phyloP scores from a whole-genome alignment of 35 echinoderm and acorn worm genomes.

The Anneissia japonica region DNA sequence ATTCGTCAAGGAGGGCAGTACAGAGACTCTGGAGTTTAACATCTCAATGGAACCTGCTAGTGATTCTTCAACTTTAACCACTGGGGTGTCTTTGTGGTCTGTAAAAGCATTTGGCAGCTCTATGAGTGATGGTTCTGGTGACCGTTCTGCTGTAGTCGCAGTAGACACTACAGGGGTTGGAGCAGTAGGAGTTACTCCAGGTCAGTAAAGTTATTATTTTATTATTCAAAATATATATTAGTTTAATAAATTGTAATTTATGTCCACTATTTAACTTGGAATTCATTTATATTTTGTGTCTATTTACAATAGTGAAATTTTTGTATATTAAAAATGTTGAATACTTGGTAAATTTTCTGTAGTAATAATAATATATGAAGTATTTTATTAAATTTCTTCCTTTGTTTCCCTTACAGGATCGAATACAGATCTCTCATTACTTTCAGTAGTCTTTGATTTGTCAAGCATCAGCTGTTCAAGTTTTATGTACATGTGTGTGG shows the following conservation, averaged over 20 bases:
- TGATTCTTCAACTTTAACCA: not conserved
- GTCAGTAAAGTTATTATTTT: not conserved
- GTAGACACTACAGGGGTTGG: not conserved
- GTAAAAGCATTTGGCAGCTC: not conserved
- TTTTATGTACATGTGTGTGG: not conserved
- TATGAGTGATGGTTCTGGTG: not conserved
- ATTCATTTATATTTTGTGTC: no score
- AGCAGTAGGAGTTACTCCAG: not conserved
- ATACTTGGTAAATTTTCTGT: no score
- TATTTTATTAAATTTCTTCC: no score
- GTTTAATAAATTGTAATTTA: no score
- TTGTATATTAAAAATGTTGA: no score
- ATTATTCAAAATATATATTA: no score
- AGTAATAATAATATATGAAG: no score
- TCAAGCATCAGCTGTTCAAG: not conserved
- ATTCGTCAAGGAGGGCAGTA: not conserved
- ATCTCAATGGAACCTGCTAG: not conserved
- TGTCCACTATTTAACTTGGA: no score
- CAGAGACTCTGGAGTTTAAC: not conserved
- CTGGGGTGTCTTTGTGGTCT: not conserved
- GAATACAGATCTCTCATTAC: not conserved
- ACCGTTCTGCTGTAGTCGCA: not conserved
- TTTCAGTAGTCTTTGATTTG: not conserved
- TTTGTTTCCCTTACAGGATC: not conserved
- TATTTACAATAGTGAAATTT: no score